Conservation (phyloP, 2,113 vertebrate genomes). For the Alligator mississippiensis region DNA sequence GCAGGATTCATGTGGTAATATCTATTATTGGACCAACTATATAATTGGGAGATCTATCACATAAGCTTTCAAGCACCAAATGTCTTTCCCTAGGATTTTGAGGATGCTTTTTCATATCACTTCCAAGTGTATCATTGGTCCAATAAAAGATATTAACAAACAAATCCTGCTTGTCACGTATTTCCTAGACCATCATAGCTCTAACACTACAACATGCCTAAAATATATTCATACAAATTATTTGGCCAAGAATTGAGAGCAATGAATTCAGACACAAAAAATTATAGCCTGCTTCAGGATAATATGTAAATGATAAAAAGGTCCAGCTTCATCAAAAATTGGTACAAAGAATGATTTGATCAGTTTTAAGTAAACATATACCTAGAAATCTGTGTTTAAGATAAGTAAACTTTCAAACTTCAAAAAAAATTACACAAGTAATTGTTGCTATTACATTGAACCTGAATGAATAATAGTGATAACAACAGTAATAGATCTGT, state of each 20-base stretch:
- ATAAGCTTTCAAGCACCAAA: too few species aligned
- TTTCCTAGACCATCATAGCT: too few species aligned
- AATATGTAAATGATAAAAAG: not conserved
- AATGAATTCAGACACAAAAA: not conserved
- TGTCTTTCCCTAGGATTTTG: too few species aligned
- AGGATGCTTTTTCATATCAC: too few species aligned
- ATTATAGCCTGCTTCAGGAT: not conserved
- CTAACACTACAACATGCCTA: not conserved
- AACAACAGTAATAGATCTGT: not conserved
- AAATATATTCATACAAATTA: not conserved
- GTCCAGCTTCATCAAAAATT: not conserved
- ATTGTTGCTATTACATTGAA: not conserved
- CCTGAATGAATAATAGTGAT: not conserved
- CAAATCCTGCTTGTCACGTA: too few species aligned
- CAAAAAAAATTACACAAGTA: not conserved
- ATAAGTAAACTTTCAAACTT: not conserved
- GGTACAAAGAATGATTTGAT: not conserved
- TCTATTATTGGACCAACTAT: too few species aligned
- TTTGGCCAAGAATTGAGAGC: not conserved
- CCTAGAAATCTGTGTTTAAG: not conserved
- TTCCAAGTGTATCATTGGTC: too few species aligned
- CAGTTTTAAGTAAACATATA: not conserved
- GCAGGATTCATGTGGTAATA: too few species aligned
- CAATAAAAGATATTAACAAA: too few species aligned
- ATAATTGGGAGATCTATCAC: too few species aligned